Evolutionary conservation across 2,113 vertebrate species (phyloP).

Genomic region (Lycocorax pyrrhopterus): DNA sequence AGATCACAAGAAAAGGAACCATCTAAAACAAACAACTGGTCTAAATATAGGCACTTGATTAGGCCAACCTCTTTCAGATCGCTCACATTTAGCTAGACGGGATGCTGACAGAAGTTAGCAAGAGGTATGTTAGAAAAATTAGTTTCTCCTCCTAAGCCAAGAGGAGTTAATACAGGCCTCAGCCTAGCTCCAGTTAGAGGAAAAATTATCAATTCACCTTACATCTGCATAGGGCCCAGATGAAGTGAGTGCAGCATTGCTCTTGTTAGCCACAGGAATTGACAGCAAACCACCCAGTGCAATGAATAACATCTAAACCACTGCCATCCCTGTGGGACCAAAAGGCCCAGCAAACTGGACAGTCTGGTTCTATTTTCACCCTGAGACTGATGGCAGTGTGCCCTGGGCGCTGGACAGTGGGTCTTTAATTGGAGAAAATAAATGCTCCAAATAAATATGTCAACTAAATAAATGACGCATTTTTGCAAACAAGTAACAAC

Average conservation of each 20-base stretch:
- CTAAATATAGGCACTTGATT: background rate
- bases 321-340: conserved; percentile 10
- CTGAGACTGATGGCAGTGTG: conserved; percentile 43
- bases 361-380: conserved; percentile 1
- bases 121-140: background rate
- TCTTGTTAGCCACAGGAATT: background rate
- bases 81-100: background rate
- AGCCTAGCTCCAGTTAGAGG: background rate
- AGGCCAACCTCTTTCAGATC: background rate
- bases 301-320: background rate
- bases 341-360: conserved; percentile 4
- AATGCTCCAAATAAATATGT: conserved; percentile 65
- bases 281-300: conserved; percentile 18
- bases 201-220: background rate
- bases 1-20: background rate
- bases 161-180: background rate
- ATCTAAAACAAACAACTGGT: background rate
- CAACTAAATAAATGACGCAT: conserved; percentile 56
- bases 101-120: background rate
- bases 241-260: background rate
- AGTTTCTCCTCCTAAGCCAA: background rate
- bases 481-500: conserved; percentile 43
- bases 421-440: conserved; percentile 65
- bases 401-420: conserved; percentile 28
- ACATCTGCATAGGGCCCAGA: background rate